Percentiles rank a stretch among this genome's conserved stretches.
phyloP scores from a whole-genome alignment of 1,140 invertebrate genomes.

The Diorhabda sublineata region DNA sequence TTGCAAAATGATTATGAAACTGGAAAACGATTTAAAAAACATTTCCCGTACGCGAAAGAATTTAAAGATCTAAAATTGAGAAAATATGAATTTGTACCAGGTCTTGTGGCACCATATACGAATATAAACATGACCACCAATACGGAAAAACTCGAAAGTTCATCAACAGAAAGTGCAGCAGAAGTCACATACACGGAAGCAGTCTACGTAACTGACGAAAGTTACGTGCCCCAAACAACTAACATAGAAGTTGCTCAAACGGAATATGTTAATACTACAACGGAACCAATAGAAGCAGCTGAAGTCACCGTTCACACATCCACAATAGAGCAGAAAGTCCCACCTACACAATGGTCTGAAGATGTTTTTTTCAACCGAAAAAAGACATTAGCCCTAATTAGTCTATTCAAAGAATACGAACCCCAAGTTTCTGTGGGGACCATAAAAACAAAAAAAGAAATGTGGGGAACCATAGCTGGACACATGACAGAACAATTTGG shows the following conservation, averaged over 20 bases:
- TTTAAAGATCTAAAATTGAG: slow-evolving; percentile 1
- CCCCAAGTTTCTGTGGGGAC: background rate
- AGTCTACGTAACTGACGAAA: background rate
- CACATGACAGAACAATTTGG: background rate
- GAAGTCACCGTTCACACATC: background rate
- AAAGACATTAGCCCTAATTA: background rate
- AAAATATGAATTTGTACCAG: background rate
- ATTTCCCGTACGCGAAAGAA: slow-evolving; percentile 7
- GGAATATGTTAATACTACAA: background rate
- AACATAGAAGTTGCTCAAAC: background rate
- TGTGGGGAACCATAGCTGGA: background rate
- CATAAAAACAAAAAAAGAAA: background rate
- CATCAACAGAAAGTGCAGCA: background rate
- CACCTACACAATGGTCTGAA: background rate
- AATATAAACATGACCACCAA: background rate
- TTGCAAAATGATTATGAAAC: background rate
- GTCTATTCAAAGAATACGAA: background rate
- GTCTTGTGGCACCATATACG: background rate
- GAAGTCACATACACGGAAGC: background rate
- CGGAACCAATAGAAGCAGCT: background rate
- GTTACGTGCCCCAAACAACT: background rate
- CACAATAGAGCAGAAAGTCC: background rate
- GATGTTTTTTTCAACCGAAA: background rate
- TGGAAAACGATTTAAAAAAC: background rate
- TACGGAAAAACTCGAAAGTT: background rate